phyloP scores from a whole-genome alignment of 1,140 invertebrate species.

The Apis dorsata region DNA sequence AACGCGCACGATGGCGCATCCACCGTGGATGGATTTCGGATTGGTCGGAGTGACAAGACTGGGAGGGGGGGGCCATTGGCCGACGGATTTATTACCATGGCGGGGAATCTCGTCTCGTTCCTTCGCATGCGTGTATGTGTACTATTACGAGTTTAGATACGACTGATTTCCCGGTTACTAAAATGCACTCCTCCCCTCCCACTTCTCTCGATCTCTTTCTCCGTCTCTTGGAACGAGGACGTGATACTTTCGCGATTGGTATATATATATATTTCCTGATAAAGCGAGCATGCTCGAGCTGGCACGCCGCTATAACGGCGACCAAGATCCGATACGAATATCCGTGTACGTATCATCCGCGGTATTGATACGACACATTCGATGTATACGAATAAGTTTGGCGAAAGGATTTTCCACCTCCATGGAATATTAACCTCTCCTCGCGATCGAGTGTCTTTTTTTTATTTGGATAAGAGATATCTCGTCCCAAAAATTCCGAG shows the following conservation, averaged over 20 bases:
- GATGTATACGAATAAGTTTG: not conserved
- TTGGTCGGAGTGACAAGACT: not conserved
- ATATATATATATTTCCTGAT: not conserved
- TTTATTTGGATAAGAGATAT: no score
- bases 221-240: not conserved
- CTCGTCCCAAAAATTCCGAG: no score
- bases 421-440: no score
- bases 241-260: not conserved
- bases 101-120: constrained; percentile 25
- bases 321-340: not conserved
- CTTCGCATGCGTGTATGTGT: not conserved
- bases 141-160: constrained; percentile 39
- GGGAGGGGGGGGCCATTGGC: constrained; percentile 1
- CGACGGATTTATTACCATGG: constrained; percentile 33
- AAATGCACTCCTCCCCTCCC: not conserved
- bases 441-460: no score
- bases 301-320: not conserved
- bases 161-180: constrained; percentile 30
- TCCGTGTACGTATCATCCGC: not conserved
- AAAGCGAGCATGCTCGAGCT: not conserved
- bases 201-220: no score
- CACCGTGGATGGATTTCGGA: not conserved
- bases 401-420: not conserved
- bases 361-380: not conserved
- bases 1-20: no score